Conservation (phyloP, 1,140 invertebrate genomes). For the Heliconius eleuchia region DNA sequence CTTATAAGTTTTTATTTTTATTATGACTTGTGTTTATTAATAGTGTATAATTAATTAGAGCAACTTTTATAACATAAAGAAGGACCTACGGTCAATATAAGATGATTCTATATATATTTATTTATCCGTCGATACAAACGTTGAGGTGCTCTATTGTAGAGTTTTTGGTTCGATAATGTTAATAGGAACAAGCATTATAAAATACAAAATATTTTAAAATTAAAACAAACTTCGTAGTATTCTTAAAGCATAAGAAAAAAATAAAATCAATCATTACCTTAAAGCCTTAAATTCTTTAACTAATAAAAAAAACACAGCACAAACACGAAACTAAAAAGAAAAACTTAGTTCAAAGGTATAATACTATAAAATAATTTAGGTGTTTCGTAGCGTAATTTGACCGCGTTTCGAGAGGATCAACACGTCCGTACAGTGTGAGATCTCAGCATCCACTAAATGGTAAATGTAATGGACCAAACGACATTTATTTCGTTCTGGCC, state of each 20-base stretch:
- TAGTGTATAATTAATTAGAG: background rate
- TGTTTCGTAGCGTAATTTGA: conserved; percentile 15
- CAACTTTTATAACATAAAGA: background rate
- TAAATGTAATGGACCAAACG: conserved; percentile 49
- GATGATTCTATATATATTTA: too few relatives aligned
- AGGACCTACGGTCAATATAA: too few relatives aligned
- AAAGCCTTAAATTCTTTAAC: background rate
- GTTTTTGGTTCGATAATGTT: too few relatives aligned
- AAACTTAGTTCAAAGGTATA: background rate
- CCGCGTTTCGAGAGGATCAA: conserved; percentile 20
- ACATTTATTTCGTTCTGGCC: conserved; percentile 19
- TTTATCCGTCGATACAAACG: too few relatives aligned
- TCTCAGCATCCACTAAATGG: conserved; percentile 62
- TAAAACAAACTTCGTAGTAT: background rate
- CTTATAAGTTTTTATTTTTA: background rate
- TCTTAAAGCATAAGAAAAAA: background rate
- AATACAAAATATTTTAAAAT: background rate
- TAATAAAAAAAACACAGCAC: conserved; percentile 9
- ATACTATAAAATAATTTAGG: background rate
- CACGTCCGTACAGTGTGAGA: conserved; percentile 46
- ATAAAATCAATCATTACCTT: background rate
- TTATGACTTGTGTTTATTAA: background rate
- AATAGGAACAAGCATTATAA: too few relatives aligned
- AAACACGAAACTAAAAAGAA: conserved; percentile 4
- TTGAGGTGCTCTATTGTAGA: too few relatives aligned